Conservation (phyloP, 2,797 vertebrate genomes). For the Taenioides sp. region DNA sequence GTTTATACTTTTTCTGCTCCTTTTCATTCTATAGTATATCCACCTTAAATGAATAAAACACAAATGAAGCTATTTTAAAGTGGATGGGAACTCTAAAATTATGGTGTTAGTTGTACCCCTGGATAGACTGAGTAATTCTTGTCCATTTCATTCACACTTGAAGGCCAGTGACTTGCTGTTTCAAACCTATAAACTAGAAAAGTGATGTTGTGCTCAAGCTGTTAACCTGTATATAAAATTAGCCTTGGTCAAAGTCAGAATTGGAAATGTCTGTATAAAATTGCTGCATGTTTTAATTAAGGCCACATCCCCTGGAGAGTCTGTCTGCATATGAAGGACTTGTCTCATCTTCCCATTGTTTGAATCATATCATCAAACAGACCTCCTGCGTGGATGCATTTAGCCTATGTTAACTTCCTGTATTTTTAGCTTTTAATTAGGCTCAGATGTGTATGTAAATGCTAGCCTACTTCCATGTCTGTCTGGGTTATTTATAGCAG, state of each 20-base stretch:
- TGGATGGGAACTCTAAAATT: no score
- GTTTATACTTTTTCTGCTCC: no score
- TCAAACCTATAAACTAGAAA: no score
- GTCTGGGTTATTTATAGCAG: slow-evolving; percentile 47
- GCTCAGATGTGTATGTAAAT: slow-evolving; percentile 22
- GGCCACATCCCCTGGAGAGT: not conserved
- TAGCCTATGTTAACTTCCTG: slow-evolving; percentile 10
- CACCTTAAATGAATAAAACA: no score
- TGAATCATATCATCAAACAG: not conserved
- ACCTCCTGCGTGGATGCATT: not conserved
- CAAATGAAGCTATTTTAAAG: no score
- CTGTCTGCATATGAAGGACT: not conserved
- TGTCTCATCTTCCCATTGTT: not conserved
- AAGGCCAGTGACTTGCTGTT: no score
- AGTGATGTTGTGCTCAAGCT: not conserved
- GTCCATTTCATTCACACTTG: no score
- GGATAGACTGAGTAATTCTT: no score
- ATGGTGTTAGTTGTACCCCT: no score
- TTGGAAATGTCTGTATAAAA: not conserved
- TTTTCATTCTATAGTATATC: no score
- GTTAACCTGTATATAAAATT: not conserved
- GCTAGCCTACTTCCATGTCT: slow-evolving; percentile 25
- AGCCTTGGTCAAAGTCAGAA: not conserved
- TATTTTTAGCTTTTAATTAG: slow-evolving; percentile 29
- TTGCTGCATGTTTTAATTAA: not conserved